phyloP scores from a whole-genome alignment of 92 coral and sea anemone genomes.

The Porites evermanni region DNA sequence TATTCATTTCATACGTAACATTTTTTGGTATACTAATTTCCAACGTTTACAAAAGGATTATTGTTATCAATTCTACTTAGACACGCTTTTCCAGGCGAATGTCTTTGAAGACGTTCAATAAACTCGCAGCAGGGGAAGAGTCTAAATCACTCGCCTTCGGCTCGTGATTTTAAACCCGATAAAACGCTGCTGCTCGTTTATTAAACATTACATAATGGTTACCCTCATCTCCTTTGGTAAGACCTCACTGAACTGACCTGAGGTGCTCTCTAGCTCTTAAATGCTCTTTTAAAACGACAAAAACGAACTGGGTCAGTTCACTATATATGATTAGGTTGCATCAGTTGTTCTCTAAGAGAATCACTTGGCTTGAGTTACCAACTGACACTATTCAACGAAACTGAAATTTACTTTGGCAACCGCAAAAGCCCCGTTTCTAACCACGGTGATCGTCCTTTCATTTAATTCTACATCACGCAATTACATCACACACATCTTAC shows the following conservation, averaged over 20 bases:
- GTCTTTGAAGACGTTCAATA: too few species aligned
- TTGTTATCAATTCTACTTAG: neutral
- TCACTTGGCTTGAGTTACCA: constrained; percentile 5
- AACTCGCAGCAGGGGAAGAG: too few species aligned
- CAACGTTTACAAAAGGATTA: constrained; percentile 5
- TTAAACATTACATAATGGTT: too few species aligned
- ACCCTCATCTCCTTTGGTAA: too few species aligned
- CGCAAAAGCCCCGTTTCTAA: neutral
- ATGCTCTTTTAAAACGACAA: too few species aligned
- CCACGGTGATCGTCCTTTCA: constrained; percentile 2
- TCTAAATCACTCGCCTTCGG: too few species aligned
- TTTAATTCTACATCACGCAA: neutral
- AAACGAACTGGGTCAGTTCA: too few species aligned
- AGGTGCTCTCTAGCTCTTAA: too few species aligned
- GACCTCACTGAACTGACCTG: too few species aligned
- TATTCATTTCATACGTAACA: constrained; percentile 7
- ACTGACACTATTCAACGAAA: constrained; percentile 11
- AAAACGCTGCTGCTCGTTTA: too few species aligned
- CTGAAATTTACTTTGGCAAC: constrained; percentile 5
- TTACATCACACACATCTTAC: constrained; percentile 10
- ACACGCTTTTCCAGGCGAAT: too few species aligned
- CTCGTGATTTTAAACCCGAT: too few species aligned
- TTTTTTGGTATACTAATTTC: neutral
- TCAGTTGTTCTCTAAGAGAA: constrained; percentile 8
- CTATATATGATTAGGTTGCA: constrained; percentile 8